Evolutionary conservation across 2,888 invertebrate genomes (phyloP).

Genomic region (Cryptus armator): DNA sequence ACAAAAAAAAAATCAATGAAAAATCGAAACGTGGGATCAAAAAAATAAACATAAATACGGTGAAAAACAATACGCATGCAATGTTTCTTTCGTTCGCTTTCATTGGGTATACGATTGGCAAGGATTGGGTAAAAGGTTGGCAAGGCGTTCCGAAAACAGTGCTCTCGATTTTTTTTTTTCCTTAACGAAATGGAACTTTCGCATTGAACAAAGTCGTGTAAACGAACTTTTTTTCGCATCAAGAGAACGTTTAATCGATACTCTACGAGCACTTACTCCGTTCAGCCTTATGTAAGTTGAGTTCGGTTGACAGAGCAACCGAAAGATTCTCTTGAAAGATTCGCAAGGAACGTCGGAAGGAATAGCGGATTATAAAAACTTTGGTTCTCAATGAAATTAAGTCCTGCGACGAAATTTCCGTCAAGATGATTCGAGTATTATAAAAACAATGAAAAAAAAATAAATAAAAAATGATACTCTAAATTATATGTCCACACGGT

Average conservation of each 20-base stretch:
- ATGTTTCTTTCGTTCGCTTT: constrained; percentile 25
- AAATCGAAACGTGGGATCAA: neutral
- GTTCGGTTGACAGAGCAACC: too few species aligned
- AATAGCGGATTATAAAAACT: constrained; percentile 30
- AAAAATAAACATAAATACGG: constrained; percentile 13
- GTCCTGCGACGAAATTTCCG: constrained; percentile 23
- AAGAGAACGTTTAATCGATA: neutral
- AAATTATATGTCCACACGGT: constrained; percentile 67
- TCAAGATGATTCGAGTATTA: constrained; percentile 5
- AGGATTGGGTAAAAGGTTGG: constrained; percentile 38
- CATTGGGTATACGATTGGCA: constrained; percentile 12
- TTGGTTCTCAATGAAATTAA: constrained; percentile 1
- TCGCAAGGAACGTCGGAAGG: constrained; percentile 14
- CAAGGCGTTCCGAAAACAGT: constrained; percentile 24
- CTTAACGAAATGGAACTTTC: neutral
- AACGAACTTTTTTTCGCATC: neutral
- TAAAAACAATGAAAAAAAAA: neutral
- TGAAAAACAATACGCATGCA: constrained; percentile 49
- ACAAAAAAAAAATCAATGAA: neutral
- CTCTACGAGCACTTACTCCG: neutral
- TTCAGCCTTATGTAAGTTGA: neutral
- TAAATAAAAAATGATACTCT: constrained; percentile 30
- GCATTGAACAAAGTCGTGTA: neutral
- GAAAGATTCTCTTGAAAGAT: neutral
- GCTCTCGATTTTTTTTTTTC: constrained; percentile 24